These are phyloP conservation scores for Sebastes baramenuke DNA, from an alignment of 2,797 vertebrate species.

Conservation along the genomic window DNA sequence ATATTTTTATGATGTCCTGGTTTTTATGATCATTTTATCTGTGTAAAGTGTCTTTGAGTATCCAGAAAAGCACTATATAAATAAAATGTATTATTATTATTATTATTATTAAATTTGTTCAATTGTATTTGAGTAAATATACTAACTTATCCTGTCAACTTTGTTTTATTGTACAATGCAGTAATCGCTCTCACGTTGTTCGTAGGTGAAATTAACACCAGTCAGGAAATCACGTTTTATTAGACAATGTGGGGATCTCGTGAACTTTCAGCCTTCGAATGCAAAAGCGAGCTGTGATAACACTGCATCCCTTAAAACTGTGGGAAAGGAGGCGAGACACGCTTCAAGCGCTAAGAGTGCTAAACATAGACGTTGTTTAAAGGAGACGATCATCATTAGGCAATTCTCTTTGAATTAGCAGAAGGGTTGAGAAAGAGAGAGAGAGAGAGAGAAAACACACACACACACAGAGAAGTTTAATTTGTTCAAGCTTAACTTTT, in stretches of 20 bases:
- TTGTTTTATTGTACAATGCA: neutral
- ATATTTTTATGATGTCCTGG: too few relatives aligned
- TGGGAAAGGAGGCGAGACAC: constrained; percentile 1
- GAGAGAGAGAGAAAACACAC: neutral
- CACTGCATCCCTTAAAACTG: neutral
- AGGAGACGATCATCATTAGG: constrained; percentile 25
- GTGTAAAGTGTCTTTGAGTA: too few relatives aligned
- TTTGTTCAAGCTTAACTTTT: constrained; percentile 23
- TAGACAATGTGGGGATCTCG: neutral
- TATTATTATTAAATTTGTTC: neutral
- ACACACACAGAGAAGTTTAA: neutral
- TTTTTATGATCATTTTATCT: too few relatives aligned
- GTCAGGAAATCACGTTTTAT: neutral
- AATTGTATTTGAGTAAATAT: neutral
- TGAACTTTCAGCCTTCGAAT: neutral
- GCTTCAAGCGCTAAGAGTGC: neutral
- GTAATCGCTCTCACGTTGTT: neutral
- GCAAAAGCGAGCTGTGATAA: constrained; percentile 13
- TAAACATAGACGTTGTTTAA: constrained; percentile 41
- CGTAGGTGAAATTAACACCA: neutral
- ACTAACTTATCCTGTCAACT: too few relatives aligned
- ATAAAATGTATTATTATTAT: too few relatives aligned
- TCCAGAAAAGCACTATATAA: too few relatives aligned
- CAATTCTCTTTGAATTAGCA: constrained; percentile 50
- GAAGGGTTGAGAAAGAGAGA: neutral